Conservation (phyloP, 2,888 invertebrate species). For the Rhimphoctona megacephalus region DNA sequence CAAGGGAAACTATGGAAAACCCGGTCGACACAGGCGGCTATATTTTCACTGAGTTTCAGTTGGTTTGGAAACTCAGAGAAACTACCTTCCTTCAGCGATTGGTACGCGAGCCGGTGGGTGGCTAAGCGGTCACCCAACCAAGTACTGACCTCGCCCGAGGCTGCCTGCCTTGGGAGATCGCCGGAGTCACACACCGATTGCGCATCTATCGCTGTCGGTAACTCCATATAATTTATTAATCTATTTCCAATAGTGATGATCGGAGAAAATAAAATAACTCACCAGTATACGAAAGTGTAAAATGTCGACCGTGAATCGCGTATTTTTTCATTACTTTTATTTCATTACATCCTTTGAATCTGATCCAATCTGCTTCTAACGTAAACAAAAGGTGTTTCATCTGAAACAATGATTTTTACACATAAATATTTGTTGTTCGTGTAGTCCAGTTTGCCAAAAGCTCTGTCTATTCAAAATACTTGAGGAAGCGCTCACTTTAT, state of each 20-base stretch:
- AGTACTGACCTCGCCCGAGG: no score
- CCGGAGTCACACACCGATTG: no score
- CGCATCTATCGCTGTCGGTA: no score
- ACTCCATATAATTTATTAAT: background rate
- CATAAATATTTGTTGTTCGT: background rate
- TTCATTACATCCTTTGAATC: slow-evolving; percentile 56
- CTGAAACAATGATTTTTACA: slow-evolving; percentile 43
- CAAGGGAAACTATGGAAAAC: no score
- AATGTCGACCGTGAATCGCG: slow-evolving; percentile 62
- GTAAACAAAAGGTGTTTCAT: slow-evolving; percentile 67
- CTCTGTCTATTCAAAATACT: background rate
- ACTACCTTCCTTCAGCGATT: no score
- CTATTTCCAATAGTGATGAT: background rate
- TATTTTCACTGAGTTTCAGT: no score
- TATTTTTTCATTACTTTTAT: slow-evolving; percentile 66
- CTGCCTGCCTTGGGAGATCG: no score
- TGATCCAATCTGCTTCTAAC: slow-evolving; percentile 68
- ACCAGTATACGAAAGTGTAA: slow-evolving; percentile 66
- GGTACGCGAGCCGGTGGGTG: no score
- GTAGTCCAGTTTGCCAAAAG: background rate
- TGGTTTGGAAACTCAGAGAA: no score
- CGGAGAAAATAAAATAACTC: background rate
- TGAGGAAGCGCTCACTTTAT: slow-evolving; percentile 55
- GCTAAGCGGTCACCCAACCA: no score
- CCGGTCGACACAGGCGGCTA: no score